Evolutionary conservation across 2,797 vertebrate genomes (phyloP).

Genomic region (Xenopus petersii): DNA sequence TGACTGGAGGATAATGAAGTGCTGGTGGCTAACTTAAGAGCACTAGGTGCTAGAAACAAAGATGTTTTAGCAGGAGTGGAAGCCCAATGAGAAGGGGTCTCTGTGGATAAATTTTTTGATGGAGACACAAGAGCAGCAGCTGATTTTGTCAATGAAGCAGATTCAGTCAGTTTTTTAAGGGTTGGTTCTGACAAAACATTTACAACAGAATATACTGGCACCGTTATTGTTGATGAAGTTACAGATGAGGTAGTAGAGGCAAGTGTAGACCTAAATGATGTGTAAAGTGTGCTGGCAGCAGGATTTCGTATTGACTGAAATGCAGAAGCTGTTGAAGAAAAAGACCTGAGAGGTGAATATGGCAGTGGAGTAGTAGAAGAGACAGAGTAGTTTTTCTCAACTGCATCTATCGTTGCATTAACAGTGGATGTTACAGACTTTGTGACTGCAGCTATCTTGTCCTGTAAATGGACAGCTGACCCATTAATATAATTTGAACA

Average conservation of each 20-base stretch:
- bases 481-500: constrained; percentile 82
- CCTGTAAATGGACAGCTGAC: constrained; percentile 86
- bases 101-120: constrained; percentile 79
- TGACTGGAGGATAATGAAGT: constrained; percentile 94
- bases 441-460: constrained; percentile 87
- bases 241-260: constrained; percentile 85
- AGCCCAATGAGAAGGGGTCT: constrained; percentile 77
- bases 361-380: constrained; percentile 81
- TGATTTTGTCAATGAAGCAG: constrained; percentile 78
- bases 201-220: constrained; percentile 95
- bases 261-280: constrained; percentile 80
- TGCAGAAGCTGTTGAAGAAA: constrained; percentile 83
- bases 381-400: constrained; percentile 86
- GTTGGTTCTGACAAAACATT: constrained; percentile 93
- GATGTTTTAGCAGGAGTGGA: constrained; percentile 85
- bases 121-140: constrained; percentile 86
- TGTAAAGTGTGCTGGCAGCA: constrained; percentile 83
- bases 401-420: constrained; percentile 79
- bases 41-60: constrained; percentile 81
- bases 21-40: constrained; percentile 79
- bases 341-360: constrained; percentile 90
- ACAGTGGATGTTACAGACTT: constrained; percentile 83
- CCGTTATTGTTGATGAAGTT: constrained; percentile 89
- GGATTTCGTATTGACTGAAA: constrained; percentile 91
- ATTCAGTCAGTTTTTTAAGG: constrained; percentile 92